These are phyloP conservation scores for Drosophila kanapiae DNA, from an alignment of 1,140 invertebrate genomes.

Conservation along the genomic window DNA sequence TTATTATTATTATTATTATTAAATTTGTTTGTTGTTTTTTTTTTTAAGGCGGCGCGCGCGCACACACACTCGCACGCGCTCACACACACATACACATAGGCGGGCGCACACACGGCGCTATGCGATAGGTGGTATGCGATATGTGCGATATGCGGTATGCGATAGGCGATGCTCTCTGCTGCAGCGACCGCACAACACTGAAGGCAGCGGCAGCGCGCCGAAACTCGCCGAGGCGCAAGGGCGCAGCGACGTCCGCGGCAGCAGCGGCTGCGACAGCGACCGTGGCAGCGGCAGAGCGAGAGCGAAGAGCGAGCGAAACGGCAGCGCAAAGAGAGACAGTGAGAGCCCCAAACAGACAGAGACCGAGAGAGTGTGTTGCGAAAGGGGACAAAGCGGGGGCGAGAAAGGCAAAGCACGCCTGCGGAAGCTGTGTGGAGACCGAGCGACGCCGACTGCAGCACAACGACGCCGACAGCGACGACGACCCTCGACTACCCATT, in stretches of 20 bases:
- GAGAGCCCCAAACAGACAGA: constrained; percentile 3
- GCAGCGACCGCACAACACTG: constrained; percentile 72
- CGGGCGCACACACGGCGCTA: constrained; percentile 19
- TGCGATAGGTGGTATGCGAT: constrained; percentile 52
- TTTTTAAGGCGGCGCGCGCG: constrained; percentile 27
- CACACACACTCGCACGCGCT: constrained; percentile 25
- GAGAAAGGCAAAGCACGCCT: constrained; percentile 29
- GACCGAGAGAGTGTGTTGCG: not conserved
- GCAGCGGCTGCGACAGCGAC: not conserved
- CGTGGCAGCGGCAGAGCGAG: constrained; percentile 9
- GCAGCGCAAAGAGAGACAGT: not conserved
- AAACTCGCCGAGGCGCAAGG: constrained; percentile 5
- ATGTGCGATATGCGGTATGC: constrained; percentile 34
- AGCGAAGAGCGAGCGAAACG: constrained; percentile 13
- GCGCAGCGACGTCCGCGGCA: not conserved
- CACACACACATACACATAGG: constrained; percentile 6
- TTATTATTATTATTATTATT: constrained; percentile 11
- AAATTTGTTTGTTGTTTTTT: not conserved
- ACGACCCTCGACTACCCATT: not conserved
- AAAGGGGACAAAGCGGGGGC: constrained; percentile 33
- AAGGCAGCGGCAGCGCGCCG: constrained; percentile 36
- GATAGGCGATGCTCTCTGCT: constrained; percentile 65
- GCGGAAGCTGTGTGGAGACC: constrained; percentile 70
- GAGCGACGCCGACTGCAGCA: constrained; percentile 52
- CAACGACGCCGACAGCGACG: constrained; percentile 4